Percentiles rank a stretch among this genome's conserved stretches.
Conservation (phyloP, 2,113 vertebrate genomes). For the Rhinolophus ferrumequinum region DNA sequence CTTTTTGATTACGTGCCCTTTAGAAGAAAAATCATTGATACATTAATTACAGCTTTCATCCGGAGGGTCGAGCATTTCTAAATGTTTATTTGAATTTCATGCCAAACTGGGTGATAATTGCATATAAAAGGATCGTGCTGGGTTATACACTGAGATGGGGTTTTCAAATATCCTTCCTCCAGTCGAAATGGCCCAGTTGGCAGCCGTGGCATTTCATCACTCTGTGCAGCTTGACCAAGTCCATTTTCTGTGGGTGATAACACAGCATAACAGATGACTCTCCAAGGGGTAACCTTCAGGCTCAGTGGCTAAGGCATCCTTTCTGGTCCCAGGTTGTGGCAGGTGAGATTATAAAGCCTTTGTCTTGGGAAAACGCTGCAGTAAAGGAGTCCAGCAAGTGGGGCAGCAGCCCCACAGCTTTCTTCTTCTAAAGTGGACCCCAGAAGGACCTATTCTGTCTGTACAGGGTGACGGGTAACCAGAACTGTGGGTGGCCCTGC, state of each 20-base stretch:
- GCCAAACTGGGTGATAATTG: slow-evolving; percentile 77
- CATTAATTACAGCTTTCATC: slow-evolving; percentile 77
- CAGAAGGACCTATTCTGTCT: background rate
- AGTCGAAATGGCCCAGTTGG: slow-evolving; percentile 13
- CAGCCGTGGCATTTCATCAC: background rate
- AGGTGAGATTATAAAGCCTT: background rate
- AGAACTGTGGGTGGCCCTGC: fast-evolving
- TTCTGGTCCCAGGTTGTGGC: background rate
- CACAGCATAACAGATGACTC: background rate
- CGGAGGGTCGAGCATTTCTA: slow-evolving; percentile 62
- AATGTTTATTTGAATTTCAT: slow-evolving; percentile 77
- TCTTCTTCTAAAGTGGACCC: background rate
- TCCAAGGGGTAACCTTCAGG: background rate
- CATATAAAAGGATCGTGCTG: slow-evolving; percentile 66
- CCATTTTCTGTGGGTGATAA: slow-evolving; percentile 32
- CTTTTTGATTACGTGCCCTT: slow-evolving; percentile 54
- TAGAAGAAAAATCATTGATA: slow-evolving; percentile 67
- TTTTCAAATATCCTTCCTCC: slow-evolving; percentile 59
- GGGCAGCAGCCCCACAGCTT: background rate
- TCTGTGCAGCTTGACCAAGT: background rate
- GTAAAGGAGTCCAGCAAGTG: no score
- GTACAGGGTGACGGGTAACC: background rate
- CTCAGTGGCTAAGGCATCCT: background rate
- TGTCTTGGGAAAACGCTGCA: background rate
- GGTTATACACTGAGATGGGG: slow-evolving; percentile 65